Evolutionary conservation across 2,113 vertebrate genomes (phyloP).

Genomic region (Piprites chloris): DNA sequence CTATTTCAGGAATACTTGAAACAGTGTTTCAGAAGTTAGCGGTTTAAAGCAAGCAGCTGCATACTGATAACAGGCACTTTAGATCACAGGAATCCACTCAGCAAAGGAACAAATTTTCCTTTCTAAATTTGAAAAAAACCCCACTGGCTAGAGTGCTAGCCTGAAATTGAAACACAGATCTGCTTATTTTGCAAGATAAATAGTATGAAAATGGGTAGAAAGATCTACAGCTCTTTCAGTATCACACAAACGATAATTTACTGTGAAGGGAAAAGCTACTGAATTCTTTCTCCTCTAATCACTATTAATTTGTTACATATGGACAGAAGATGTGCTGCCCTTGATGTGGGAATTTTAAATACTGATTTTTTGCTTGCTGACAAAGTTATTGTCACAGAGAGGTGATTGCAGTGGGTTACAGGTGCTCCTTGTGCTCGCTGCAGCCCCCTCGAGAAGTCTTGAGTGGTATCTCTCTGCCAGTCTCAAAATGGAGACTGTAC

Average conservation of each 20-base stretch:
- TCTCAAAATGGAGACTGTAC: neutral
- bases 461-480: neutral
- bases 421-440: fast-evolving
- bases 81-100: constrained; percentile 22
- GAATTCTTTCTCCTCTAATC: neutral
- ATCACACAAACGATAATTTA: neutral
- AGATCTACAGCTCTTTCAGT: neutral
- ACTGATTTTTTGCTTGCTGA: neutral
- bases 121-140: neutral
- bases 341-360: neutral
- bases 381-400: fast-evolving
- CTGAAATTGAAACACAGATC: neutral
- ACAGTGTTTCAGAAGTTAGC: constrained; percentile 17
- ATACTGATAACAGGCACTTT: constrained; percentile 34
- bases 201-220: neutral
- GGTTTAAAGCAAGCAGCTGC: constrained; percentile 7
- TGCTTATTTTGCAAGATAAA: neutral
- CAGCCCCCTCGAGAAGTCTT: neutral
- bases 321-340: neutral
- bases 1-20: constrained; percentile 2
- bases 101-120: neutral
- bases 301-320: neutral
- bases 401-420: neutral
- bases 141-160: neutral
- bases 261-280: neutral